Evolutionary conservation across 2,113 vertebrate species (phyloP).

Genomic region (Amphiprion ocellaris): DNA sequence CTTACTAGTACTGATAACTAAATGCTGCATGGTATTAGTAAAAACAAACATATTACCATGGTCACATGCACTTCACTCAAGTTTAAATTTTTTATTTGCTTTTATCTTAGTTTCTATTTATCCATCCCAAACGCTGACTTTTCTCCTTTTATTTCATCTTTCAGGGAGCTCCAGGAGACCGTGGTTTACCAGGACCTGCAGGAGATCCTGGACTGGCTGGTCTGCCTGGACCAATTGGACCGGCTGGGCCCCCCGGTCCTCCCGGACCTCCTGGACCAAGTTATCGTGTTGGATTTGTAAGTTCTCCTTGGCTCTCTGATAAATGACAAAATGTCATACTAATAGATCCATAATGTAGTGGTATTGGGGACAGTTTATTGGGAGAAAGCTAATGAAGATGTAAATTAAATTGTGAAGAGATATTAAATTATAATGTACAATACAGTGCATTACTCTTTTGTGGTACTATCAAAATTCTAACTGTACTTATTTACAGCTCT

Average conservation of each 20-base stretch:
- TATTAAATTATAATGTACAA: too few relatives aligned
- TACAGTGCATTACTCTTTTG: too few relatives aligned
- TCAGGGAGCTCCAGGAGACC: slow-evolving; percentile 88
- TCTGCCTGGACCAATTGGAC: slow-evolving; percentile 91
- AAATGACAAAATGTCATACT: not conserved
- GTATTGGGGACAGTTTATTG: not conserved
- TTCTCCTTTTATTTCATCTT: not conserved
- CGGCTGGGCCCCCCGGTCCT: slow-evolving; percentile 87
- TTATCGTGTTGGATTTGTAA: slow-evolving; percentile 91
- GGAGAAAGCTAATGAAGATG: too few relatives aligned
- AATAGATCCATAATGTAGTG: not conserved
- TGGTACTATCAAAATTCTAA: too few relatives aligned
- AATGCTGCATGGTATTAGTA: not conserved
- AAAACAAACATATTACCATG: too few relatives aligned
- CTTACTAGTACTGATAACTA: not conserved
- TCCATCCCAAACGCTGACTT: not conserved
- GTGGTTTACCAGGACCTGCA: slow-evolving; percentile 80
- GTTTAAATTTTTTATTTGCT: not conserved
- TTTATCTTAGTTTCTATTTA: not conserved
- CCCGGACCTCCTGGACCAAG: slow-evolving; percentile 87
- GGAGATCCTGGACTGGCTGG: slow-evolving; percentile 89
- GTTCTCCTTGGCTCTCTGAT: slow-evolving; percentile 62
- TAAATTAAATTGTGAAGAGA: too few relatives aligned
- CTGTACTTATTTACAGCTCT: too few relatives aligned
- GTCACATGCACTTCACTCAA: not conserved